Evolutionary conservation across 1,140 invertebrate genomes (phyloP), one percentile per base, ranked within the genome.

Genomic region (Drosophila pachea): DNA sequence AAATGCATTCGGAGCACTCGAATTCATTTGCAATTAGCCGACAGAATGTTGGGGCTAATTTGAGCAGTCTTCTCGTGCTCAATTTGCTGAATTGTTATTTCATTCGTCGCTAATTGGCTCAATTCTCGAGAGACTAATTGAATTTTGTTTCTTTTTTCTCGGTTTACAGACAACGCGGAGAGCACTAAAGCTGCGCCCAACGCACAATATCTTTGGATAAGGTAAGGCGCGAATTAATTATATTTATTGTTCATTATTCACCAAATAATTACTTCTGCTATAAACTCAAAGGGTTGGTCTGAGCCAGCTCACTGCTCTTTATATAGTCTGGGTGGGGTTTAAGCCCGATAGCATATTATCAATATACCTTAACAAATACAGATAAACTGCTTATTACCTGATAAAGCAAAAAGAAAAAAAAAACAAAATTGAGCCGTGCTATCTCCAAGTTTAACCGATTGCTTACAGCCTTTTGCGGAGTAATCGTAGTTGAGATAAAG

Each of bases 181-280:
- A 45, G 61, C 61, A 47, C 50, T 8, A 36, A 14, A 50, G 35
- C 47, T 50, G 54, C 45, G 54, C 45, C 31, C 14, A 43, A 33
- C 32, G 54, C 54, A 50, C 48, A 22, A 56, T 35, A 40, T 40
- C 50, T 66, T 22, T 58, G 45, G 54, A 66, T 50, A 66, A 66
- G 63, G 63, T 66, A 58, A 66, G 54, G 3, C 7, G 16, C 8
- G 4, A 22, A 7, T 22, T 16, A 16, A 45, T 4, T 14, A 3
- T 9, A 47, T 43, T 43, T 43, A 14, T 43, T 43, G 9, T 12
- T 7, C 5, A 43, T 14, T 43, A 36, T 7, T 22, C 22, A 22
- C 22, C 22, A 22, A 22, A 22, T 22, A 2, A 22, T 22, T 22
- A 22, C 22, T 22, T 22, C 1, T 22, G 22, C 22, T 22, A 3